Evolutionary conservation across 1,140 invertebrate genomes (phyloP).

Genomic region (Solen grandis): DNA sequence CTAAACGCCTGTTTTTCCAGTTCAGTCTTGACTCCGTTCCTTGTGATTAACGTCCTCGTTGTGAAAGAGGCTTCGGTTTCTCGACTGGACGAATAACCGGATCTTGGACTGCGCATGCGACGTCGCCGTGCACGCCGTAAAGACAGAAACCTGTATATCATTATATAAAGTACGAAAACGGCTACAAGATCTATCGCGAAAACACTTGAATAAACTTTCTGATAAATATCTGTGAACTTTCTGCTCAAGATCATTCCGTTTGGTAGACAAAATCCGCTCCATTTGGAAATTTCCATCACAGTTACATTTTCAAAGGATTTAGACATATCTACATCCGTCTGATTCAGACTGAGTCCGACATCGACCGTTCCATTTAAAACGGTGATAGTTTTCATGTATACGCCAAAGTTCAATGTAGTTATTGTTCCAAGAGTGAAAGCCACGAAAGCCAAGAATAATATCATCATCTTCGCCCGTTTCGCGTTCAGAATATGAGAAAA

Average conservation of each 20-base stretch:
- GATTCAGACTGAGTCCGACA: no score
- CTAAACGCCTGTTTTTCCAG: slow-evolving; percentile 33
- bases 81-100: slow-evolving; percentile 51
- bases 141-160: no score
- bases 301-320: neutral
- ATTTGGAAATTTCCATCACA: no score
- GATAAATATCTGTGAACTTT: slow-evolving; percentile 66
- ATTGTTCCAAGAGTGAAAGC: slow-evolving; percentile 73
- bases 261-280: slow-evolving; percentile 64
- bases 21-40: slow-evolving; percentile 51
- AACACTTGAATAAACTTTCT: slow-evolving; percentile 70
- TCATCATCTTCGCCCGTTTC: slow-evolving; percentile 71
- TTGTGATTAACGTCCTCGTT: slow-evolving; percentile 59
- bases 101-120: slow-evolving; percentile 55
- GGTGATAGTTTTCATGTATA: slow-evolving; percentile 60
- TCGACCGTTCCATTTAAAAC: no score
- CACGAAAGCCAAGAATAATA: slow-evolving; percentile 65
- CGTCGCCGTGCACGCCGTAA: slow-evolving; percentile 58
- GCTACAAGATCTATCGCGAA: slow-evolving; percentile 68
- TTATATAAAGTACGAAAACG: slow-evolving; percentile 71
- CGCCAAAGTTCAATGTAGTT: slow-evolving; percentile 71
- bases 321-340: no score
- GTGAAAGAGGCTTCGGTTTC: slow-evolving; percentile 37
- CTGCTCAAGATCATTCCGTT: slow-evolving; percentile 67
- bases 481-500: no score